phyloP scores from a whole-genome alignment of 2,797 vertebrate genomes.

The Lerista edwardsae region DNA sequence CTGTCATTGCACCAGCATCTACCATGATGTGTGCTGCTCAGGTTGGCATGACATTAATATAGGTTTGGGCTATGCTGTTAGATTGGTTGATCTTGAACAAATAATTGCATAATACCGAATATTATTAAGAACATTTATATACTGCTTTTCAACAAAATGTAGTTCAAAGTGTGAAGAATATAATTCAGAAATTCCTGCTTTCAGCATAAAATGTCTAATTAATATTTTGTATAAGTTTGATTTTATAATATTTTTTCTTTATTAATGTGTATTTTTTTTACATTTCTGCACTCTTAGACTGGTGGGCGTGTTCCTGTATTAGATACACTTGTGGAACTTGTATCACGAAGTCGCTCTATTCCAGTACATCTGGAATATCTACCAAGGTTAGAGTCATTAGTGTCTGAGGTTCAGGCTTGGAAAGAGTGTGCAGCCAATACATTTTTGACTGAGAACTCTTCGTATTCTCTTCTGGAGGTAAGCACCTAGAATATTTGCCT shows the following conservation, averaged over 20 bases:
- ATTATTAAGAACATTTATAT: no score
- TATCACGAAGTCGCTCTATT: conserved; percentile 87
- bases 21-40: no score
- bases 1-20: no score
- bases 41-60: no score
- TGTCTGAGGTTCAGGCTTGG: conserved; percentile 91
- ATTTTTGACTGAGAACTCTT: conserved; percentile 89
- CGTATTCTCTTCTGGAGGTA: conserved; percentile 93
- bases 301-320: conserved; percentile 92
- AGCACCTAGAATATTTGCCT: conserved; percentile 19
- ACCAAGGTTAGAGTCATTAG: conserved; percentile 86
- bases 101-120: neutral
- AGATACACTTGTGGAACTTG: conserved; percentile 89
- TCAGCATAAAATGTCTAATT: neutral
- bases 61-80: no score
- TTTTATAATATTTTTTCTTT: neutral
- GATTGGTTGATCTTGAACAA: neutral
- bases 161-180: neutral
- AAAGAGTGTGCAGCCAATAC: conserved; percentile 92
- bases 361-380: conserved; percentile 89
- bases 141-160: no score
- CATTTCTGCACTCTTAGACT: conserved; percentile 69
- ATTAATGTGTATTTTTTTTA: neutral
- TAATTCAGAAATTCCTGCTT: neutral
- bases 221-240: neutral